Base-by-base conservation (phyloP, 2,888 invertebrate species). In the Cataglyphis rosenhaueri region DNA sequence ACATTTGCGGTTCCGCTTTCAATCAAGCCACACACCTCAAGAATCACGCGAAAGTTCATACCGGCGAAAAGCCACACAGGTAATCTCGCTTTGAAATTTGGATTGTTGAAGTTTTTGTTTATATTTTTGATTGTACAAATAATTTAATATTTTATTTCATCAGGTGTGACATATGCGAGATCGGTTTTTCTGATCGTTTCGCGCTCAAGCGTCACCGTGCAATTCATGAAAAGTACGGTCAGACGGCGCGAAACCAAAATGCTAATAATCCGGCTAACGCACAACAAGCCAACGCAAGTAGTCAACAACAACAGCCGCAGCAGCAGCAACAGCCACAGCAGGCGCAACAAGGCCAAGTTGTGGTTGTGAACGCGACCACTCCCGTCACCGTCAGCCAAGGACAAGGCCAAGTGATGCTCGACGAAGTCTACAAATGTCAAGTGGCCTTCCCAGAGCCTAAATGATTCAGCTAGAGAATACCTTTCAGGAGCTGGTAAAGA, bases 11-110 rank as follows among this genome's bases (percentile, higher is more conserved):
- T n/a, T 97, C 97, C 35, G 98, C 98, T 81, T 98, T 98, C 94
- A 98, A 98, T 94, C 98, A 98, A 95, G 98, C 98, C 38, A 98
- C 98, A 41, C 98, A 98, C 94, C 95, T 98, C 84, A 98, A 98
- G 94, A 98, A 98, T 94, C 98, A 98, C 92, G 97, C 98, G 73
- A 98, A 98, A 95, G 96, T 94, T 66, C 94, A 94, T 86, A 94
- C 94, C 55, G 94, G 97, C 96, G 89, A 98, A 97, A 95, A 96
- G 85, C 93, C 94, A 21, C 93, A 94, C 87, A 97, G 97, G 97
- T 97, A 93, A 95, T 8, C 10, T 57, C 3, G 15, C 18, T 29
- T 9, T 6, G 48, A 6, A 62, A 15, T 29, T 76, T 35, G n/a
- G 0, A 9, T 64, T 29, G 6, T 25, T 8, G n/a, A 38, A 15